Conservation (phyloP, 2,888 invertebrate species). For the Meteorus colon region DNA sequence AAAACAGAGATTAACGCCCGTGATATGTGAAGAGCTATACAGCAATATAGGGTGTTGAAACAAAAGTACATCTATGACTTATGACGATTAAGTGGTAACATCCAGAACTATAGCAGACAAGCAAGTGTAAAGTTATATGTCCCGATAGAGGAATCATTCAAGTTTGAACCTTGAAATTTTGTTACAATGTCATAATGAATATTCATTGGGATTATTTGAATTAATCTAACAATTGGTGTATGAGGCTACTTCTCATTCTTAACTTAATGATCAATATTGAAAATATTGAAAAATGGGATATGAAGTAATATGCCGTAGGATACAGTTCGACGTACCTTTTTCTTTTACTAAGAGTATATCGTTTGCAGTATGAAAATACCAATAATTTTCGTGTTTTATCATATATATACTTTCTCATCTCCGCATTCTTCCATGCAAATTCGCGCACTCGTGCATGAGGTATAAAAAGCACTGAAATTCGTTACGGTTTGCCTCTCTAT, state of each 20-base stretch:
- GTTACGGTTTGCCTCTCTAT: conserved; percentile 12
- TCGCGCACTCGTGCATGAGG: conserved; percentile 19
- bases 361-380: neutral
- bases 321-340: no score
- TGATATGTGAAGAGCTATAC: conserved; percentile 8
- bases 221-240: no score
- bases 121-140: neutral
- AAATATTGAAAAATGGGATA: no score
- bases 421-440: neutral
- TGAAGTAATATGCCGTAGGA: no score
- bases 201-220: no score
- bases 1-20: conserved; percentile 31
- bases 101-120: neutral
- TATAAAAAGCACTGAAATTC: conserved; percentile 15
- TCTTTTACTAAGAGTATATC: neutral
- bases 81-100: conserved; percentile 1
- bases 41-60: neutral
- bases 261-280: no score
- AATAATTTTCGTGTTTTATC: neutral
- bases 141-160: no score
- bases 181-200: no score
- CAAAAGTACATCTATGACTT: neutral
- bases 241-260: no score
- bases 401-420: conserved; percentile 11
- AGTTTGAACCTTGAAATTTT: no score